A percentile compares a stretch with the other conserved stretches of the same genome.
Conservation (phyloP, 2,797 vertebrate species). For the Martes flavigula region DNA sequence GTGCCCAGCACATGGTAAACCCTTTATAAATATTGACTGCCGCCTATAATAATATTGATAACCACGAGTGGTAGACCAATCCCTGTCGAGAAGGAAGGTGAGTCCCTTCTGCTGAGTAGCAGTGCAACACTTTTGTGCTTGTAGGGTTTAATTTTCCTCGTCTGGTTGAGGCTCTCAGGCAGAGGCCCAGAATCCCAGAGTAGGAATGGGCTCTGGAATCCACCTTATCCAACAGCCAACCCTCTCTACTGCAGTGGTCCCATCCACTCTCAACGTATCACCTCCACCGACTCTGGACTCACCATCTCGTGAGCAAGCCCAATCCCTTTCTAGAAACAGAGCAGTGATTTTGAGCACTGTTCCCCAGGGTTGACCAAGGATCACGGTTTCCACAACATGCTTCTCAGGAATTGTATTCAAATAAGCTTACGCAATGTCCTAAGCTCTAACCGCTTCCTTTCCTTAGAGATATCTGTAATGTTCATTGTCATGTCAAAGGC, state of each 20-base stretch:
- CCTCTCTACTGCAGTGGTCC: not conserved
- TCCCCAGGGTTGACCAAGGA: not conserved
- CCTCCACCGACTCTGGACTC: not conserved
- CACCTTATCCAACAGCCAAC: not conserved
- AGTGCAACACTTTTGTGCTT: fast-evolving
- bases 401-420: not conserved
- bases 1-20: not conserved
- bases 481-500: not conserved
- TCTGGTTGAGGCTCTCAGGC: fast-evolving
- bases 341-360: fast-evolving
- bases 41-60: not conserved
- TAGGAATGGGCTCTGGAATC: not conserved
- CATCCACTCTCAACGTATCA: not conserved
- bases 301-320: not conserved
- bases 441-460: not conserved
- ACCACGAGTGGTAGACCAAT: not conserved
- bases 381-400: not conserved
- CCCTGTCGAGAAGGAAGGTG: not conserved
- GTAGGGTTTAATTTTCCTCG: fast-evolving
- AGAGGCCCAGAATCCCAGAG: not conserved
- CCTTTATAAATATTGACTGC: constrained; percentile 6
- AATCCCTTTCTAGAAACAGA: not conserved
- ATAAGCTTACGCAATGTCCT: not conserved
- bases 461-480: fast-evolving
- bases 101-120: not conserved